phyloP scores from a whole-genome alignment of 1,140 invertebrate genomes.

The Araneus ventricosus region DNA sequence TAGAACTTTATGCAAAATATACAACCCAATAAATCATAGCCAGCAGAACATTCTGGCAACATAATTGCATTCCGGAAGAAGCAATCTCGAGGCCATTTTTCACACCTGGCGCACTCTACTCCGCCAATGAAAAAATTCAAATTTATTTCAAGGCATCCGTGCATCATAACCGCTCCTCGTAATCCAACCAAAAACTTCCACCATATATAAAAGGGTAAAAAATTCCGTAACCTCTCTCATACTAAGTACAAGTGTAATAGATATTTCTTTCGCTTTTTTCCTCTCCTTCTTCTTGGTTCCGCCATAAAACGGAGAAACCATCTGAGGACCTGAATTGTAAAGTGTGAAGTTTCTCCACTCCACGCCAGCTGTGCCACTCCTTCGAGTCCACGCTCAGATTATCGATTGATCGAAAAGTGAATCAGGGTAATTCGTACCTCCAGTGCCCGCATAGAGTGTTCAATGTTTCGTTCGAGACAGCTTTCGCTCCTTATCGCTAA shows the following conservation, averaged over 20 bases:
- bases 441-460: no score
- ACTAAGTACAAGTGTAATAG: neutral
- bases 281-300: neutral
- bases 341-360: constrained; percentile 26
- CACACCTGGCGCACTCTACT: constrained; percentile 18
- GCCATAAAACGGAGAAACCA: constrained; percentile 28
- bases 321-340: constrained; percentile 56
- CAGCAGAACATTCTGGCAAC: neutral
- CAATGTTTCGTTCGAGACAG: no score
- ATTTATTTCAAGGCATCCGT: constrained; percentile 30
- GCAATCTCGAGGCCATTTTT: constrained; percentile 1
- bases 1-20: neutral
- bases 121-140: constrained; percentile 40
- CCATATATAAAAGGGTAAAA: constrained; percentile 24
- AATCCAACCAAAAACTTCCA: constrained; percentile 18
- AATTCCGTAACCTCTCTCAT: neutral
- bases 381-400: constrained; percentile 40
- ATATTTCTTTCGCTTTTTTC: constrained; percentile 21
- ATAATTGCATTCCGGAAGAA: constrained; percentile 9
- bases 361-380: constrained; percentile 42
- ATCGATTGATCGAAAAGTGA: neutral
- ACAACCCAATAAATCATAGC: constrained; percentile 20
- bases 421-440: no score
- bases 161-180: neutral
- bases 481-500: no score